Evolutionary conservation across 2,888 invertebrate species (phyloP).

Genomic region (Caenorhabditis plicata): DNA sequence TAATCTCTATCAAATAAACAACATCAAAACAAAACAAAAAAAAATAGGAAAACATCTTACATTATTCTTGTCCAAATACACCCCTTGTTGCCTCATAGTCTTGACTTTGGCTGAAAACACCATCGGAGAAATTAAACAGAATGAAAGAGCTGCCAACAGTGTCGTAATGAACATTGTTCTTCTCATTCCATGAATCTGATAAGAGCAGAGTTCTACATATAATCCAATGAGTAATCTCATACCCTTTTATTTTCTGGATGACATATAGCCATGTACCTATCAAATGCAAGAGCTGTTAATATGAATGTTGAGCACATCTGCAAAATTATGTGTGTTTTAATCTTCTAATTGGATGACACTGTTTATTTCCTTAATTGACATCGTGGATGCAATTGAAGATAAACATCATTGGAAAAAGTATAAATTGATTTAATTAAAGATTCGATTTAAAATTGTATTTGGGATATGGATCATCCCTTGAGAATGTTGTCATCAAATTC

Average conservation of each 20-base stretch:
- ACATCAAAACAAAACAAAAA: neutral
- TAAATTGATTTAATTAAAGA: too few relatives aligned
- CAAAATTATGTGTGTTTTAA: slow-evolving; percentile 3
- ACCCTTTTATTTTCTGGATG: slow-evolving; percentile 51
- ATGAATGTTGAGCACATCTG: slow-evolving; percentile 55
- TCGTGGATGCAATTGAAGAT: too few relatives aligned
- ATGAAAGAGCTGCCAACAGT: slow-evolving; percentile 37
- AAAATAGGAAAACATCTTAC: slow-evolving; percentile 5
- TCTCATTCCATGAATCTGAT: slow-evolving; percentile 46
- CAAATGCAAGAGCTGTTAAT: slow-evolving; percentile 50
- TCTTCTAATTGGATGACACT: too few relatives aligned
- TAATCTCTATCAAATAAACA: too few relatives aligned
- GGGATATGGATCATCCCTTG: too few relatives aligned
- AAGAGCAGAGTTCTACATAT: neutral
- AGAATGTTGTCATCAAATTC: too few relatives aligned
- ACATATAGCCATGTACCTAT: slow-evolving; percentile 54
- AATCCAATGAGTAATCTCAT: neutral
- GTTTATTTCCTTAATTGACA: too few relatives aligned
- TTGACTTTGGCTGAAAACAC: slow-evolving; percentile 37
- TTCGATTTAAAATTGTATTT: too few relatives aligned
- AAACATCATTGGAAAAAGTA: too few relatives aligned
- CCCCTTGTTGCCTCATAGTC: slow-evolving; percentile 1
- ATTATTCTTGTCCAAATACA: slow-evolving; percentile 18
- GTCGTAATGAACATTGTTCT: slow-evolving; percentile 44
- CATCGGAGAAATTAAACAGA: slow-evolving; percentile 47